These are phyloP conservation scores for Villa cingulata DNA, from an alignment of 2,888 invertebrate genomes.

Conservation along the genomic window DNA sequence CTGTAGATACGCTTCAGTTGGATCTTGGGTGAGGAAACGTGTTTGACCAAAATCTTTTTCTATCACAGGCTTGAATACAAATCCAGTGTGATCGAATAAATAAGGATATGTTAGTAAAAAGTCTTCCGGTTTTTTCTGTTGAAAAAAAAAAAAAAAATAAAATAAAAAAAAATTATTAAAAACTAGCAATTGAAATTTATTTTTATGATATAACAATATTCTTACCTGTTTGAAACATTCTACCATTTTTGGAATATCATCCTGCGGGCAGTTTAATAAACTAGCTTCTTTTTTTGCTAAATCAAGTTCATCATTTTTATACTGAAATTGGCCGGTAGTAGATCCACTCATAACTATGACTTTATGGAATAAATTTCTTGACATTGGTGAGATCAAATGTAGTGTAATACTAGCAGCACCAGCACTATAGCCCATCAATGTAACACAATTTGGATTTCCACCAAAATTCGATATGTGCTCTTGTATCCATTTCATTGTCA, in stretches of 20 bases:
- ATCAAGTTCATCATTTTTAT: slow-evolving; percentile 35
- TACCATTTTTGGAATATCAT: too few relatives aligned
- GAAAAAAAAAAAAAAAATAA: too few relatives aligned
- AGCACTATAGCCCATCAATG: slow-evolving; percentile 38
- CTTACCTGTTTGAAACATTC: too few relatives aligned
- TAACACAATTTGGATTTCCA: slow-evolving; percentile 40
- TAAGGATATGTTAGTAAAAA: slow-evolving; percentile 19
- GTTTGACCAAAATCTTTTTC: slow-evolving; percentile 38
- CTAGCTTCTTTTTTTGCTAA: slow-evolving; percentile 38
- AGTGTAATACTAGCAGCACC: slow-evolving; percentile 21
- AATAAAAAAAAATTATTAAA: too few relatives aligned
- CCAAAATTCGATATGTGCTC: slow-evolving; percentile 40
- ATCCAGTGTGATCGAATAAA: slow-evolving; percentile 22
- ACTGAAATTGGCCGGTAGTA: slow-evolving; percentile 20
- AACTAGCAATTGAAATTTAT: too few relatives aligned
- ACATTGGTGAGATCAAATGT: slow-evolving; percentile 30
- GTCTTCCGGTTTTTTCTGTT: slow-evolving; percentile 8
- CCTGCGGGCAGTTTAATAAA: slow-evolving; percentile 32
- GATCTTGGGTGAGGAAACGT: slow-evolving; percentile 38
- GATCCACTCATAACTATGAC: slow-evolving; percentile 41
- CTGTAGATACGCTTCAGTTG: slow-evolving; percentile 29
- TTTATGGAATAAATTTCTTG: slow-evolving; percentile 39
- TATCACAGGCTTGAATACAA: slow-evolving; percentile 37
- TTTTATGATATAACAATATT: too few relatives aligned
- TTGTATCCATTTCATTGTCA: slow-evolving; percentile 40